These are phyloP conservation scores for Augiades crinisus DNA, from an alignment of 2,888 invertebrate species.

Conservation along the genomic window DNA sequence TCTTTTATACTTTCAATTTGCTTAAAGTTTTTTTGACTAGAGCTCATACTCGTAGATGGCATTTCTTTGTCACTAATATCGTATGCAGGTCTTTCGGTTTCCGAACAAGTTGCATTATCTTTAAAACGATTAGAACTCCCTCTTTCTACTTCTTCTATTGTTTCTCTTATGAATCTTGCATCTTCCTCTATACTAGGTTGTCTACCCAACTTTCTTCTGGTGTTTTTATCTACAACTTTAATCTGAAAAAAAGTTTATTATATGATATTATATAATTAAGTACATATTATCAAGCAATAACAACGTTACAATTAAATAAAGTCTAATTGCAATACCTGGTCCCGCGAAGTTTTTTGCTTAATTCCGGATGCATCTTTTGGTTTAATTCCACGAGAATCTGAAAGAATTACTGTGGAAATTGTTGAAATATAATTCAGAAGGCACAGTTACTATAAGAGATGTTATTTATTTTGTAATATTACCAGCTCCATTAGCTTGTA, in stretches of 20 bases:
- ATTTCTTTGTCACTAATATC: slow-evolving; percentile 36
- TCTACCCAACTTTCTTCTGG: slow-evolving; percentile 52
- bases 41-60: slow-evolving; percentile 47
- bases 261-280: not conserved
- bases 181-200: slow-evolving; percentile 74
- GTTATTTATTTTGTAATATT: slow-evolving; percentile 27
- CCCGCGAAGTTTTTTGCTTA: slow-evolving; percentile 52
- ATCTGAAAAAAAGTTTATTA: slow-evolving; percentile 39
- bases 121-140: slow-evolving; percentile 60
- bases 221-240: slow-evolving; percentile 50
- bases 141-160: slow-evolving; percentile 75
- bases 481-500: slow-evolving; percentile 66
- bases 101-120: slow-evolving; percentile 42
- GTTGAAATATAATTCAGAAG: slow-evolving; percentile 6
- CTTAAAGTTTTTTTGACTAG: slow-evolving; percentile 44
- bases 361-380: slow-evolving; percentile 46
- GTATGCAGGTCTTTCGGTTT: slow-evolving; percentile 33
- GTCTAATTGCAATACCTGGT: slow-evolving; percentile 53
- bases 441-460: not conserved
- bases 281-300: too few relatives aligned
- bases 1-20: slow-evolving; percentile 39
- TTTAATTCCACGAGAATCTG: slow-evolving; percentile 52
- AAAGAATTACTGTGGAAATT: slow-evolving; percentile 39
- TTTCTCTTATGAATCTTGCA: slow-evolving; percentile 69
- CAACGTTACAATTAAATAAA: too few relatives aligned